A percentile compares a stretch with the other conserved stretches of the same genome.
Evolutionary conservation across 2,797 vertebrate species (phyloP).

Genomic region (Siniperca undulata): DNA sequence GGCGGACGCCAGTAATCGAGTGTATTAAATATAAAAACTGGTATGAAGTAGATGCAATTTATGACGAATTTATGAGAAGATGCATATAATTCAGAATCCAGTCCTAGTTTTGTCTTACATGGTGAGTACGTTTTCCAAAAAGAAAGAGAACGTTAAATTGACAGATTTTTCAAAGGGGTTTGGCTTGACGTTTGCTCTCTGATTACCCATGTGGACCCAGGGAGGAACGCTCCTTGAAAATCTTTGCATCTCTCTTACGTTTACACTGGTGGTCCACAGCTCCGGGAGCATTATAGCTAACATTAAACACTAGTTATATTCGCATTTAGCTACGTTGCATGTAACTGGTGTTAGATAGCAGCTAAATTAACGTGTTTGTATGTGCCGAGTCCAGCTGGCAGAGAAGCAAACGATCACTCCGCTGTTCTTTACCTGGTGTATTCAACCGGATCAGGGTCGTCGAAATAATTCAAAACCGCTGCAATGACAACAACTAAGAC

Average conservation of each 20-base stretch:
- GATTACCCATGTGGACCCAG: too few relatives aligned
- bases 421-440: conserved; percentile 74
- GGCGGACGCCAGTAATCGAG: neutral
- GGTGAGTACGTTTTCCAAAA: neutral
- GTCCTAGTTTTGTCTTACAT: fast-evolving
- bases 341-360: neutral
- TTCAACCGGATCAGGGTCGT: conserved; percentile 68
- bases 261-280: neutral
- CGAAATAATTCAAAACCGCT: conserved; percentile 69
- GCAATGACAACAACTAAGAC: conserved; percentile 64
- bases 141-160: neutral
- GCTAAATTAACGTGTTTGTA: neutral
- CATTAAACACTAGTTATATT: too few relatives aligned
- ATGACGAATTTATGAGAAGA: neutral
- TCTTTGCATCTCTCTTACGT: neutral
- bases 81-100: neutral
- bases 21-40: neutral
- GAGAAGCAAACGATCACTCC: neutral
- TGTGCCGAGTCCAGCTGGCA: neutral
- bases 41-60: neutral
- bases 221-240: too few relatives aligned
- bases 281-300: neutral
- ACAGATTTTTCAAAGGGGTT: neutral
- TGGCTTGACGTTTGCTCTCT: neutral
- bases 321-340: too few relatives aligned